Evolutionary conservation across 2,797 vertebrate species (phyloP).

Genomic region (Channa striata): DNA sequence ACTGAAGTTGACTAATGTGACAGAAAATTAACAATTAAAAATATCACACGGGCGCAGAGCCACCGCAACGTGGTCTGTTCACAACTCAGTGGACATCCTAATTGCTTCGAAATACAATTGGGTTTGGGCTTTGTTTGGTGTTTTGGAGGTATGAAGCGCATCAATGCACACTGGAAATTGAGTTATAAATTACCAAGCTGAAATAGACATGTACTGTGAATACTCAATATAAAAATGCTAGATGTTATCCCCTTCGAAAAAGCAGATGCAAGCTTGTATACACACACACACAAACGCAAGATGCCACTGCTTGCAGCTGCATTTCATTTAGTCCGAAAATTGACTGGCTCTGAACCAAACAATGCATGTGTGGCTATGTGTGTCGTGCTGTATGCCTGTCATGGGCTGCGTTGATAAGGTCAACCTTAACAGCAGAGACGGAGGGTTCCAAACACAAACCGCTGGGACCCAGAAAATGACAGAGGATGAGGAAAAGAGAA

Average conservation of each 20-base stretch:
- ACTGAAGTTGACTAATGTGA: slow-evolving; percentile 80
- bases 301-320: slow-evolving; percentile 38
- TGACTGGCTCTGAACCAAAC: slow-evolving; percentile 58
- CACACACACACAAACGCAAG: slow-evolving; percentile 22
- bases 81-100: slow-evolving; percentile 82
- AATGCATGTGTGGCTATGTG: slow-evolving; percentile 27
- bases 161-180: slow-evolving; percentile 82
- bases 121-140: slow-evolving; percentile 81
- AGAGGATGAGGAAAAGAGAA: slow-evolving; percentile 63
- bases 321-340: slow-evolving; percentile 68
- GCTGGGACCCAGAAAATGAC: slow-evolving; percentile 62
- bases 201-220: slow-evolving; percentile 80
- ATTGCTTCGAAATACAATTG: slow-evolving; percentile 84
- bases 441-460: slow-evolving; percentile 57
- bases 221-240: slow-evolving; percentile 79
- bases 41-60: slow-evolving; percentile 72
- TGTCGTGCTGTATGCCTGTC: slow-evolving; percentile 56
- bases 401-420: slow-evolving; percentile 76
- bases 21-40: slow-evolving; percentile 86
- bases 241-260: slow-evolving; percentile 40
- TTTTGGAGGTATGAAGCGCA: slow-evolving; percentile 81
- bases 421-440: slow-evolving; percentile 70
- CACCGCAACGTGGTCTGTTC: slow-evolving; percentile 67
- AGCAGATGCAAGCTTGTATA: slow-evolving; percentile 36
- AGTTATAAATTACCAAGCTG: slow-evolving; percentile 84